Base-by-base conservation (phyloP, 2,797 vertebrate genomes). In the Hylomyscus alleni region DNA sequence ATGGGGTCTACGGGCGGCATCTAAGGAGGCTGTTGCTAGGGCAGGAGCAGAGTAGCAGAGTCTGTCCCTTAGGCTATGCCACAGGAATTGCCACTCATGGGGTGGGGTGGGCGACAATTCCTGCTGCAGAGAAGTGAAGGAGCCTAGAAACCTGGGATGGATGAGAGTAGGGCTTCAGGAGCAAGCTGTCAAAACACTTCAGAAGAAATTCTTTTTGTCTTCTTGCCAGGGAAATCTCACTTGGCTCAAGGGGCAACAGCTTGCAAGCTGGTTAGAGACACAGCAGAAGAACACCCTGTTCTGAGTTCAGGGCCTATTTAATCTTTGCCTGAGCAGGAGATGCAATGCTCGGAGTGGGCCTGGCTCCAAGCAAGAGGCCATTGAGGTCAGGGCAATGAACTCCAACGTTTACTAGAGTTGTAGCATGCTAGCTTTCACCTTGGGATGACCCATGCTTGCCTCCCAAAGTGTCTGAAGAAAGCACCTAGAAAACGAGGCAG, bases 211-310 rank as follows among this genome's bases (percentile, higher is more conserved):
- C 44, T 80, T 88, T 92, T 72, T 94, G 78, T 93, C 50, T 69
- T 84, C 60, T 95, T 96, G 93, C 96, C 88, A 95, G 92, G 58
- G 19, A 91, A 96, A 85, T 90, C 52, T 93, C 34, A 58, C 44
- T 92, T 90, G 37, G 80, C 50, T 97, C 77, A 72, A 84, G 13
- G 84, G 76, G 94, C 3, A 7, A 85, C 89, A 95, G 89, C 90
- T 96, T 84, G 77, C 56, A 94, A 95, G 73, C 80, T 95, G 83
- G 52, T 84, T 94, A 91, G 90, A 77, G 80, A 93, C 90, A 40
- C 5, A 5, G 19, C 9, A 56, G 58, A 89, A 75, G 89, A 94
- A 65, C 75, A 50, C 20, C 15, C 54, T 0, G 0, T 81, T 87
- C 14, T 72, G 72, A 72, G 84, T 80, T 50, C 88, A 88, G 44